Evolutionary conservation across 2,888 invertebrate species (phyloP), one percentile per base, ranked within the genome.

Genomic region (Mystacides longicornis): DNA sequence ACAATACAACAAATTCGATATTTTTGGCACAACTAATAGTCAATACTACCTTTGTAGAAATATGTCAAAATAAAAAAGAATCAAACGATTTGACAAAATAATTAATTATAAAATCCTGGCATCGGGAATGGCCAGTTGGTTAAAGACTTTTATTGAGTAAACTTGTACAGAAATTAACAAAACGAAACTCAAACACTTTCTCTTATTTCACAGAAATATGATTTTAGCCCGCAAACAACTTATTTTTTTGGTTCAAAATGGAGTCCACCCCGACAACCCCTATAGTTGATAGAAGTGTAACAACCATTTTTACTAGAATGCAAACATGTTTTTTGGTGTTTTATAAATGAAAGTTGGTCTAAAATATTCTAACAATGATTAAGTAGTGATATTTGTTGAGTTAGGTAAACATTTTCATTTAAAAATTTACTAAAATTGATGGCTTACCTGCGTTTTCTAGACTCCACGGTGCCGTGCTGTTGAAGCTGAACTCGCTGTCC

Each of bases 401-500:
- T 5, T n/a, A n/a, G n/a, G n/a, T n/a, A n/a, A n/a, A n/a, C n/a
- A n/a, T n/a, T n/a, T n/a, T n/a, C n/a, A 21, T 46, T 46, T 21
- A 19, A 3, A 14, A 56, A 49, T 42, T 49, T 22, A 14, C 5
- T 37, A 50, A 52, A 52, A 19, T 49, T 49, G 16, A 43, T 48
- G 23, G 43, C 52, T 72, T 75, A 77, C 77, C 77, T 77, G 75
- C 77, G 73, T 77, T 77, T 77, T 75, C 76, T 75, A 72, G 77
- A 77, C 77, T 77, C 77, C 77, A 77, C 77, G 77, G 75, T 77
- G 77, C 77, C 74, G 77, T 72, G 73, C 77, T 77, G 72, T 70
- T 67, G 73, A 75, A 51, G 53, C 60, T 49, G 55, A 51, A 50
- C 23, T 21, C 51, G 56, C 52, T 27, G 52, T 57, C 49, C 31